phyloP scores from a whole-genome alignment of 1,140 invertebrate genomes.

The Polyergus mexicanus region DNA sequence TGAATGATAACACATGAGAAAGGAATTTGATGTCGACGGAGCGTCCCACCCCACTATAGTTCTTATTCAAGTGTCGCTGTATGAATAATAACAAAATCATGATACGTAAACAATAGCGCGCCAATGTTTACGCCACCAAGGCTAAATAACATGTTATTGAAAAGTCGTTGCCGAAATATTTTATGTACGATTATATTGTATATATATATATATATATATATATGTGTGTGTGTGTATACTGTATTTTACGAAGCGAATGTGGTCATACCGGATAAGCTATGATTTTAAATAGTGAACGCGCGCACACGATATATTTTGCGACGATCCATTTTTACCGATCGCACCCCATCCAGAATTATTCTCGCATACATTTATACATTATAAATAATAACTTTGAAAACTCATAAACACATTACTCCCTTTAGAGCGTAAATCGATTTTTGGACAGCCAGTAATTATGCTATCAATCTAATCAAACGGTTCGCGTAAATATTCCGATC shows the following conservation, averaged over 20 bases:
- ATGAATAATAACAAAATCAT: no score
- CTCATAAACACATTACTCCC: neutral
- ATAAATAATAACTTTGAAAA: neutral
- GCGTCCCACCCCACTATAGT: no score
- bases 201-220: no score
- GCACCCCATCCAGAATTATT: neutral
- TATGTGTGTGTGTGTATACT: no score
- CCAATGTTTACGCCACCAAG: no score
- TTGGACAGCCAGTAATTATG: constrained; percentile 26
- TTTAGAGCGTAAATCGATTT: constrained; percentile 41
- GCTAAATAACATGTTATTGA: no score
- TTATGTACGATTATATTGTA: no score
- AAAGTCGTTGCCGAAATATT: no score
- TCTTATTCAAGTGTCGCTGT: no score
- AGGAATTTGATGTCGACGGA: no score
- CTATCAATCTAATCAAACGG: constrained; percentile 50
- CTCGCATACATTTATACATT: neutral
- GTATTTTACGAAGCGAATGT: neutral
- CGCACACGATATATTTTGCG: neutral
- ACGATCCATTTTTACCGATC: neutral
- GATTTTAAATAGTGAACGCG: neutral
- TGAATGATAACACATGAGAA: no score
- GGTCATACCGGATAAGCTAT: neutral
- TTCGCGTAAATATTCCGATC: constrained; percentile 45
- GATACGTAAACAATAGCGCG: no score